Percentiles rank a stretch among this genome's conserved stretches.
Evolutionary conservation across 2,113 vertebrate genomes (phyloP).

Genomic region (Lepisosteus oculatus): DNA sequence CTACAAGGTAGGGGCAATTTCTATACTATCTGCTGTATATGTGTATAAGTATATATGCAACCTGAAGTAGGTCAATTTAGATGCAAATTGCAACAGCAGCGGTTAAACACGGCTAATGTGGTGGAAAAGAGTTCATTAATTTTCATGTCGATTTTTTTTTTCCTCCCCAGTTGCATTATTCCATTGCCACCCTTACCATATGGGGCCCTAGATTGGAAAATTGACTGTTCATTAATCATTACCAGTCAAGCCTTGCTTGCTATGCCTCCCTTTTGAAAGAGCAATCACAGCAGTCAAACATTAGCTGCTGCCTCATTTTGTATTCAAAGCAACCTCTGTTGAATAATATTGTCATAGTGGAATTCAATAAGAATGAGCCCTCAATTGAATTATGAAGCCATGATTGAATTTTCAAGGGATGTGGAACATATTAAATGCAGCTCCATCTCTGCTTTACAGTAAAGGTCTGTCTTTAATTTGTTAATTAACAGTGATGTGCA

Average conservation of each 20-base stretch:
- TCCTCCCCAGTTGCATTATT: slow-evolving; percentile 22
- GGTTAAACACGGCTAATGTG: not conserved
- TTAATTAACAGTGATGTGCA: too few relatives aligned
- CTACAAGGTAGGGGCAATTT: too few relatives aligned
- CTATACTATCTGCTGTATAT: too few relatives aligned
- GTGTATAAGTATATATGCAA: too few relatives aligned
- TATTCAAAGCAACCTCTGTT: not conserved
- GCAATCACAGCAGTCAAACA: not conserved
- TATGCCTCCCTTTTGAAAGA: not conserved
- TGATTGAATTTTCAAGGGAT: too few relatives aligned
- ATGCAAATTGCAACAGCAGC: not conserved
- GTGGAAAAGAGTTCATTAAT: slow-evolving; percentile 11
- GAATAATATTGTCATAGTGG: not conserved
- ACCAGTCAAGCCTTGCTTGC: not conserved
- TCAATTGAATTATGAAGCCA: not conserved
- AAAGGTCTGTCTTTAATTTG: too few relatives aligned
- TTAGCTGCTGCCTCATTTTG: not conserved
- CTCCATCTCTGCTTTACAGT: not conserved
- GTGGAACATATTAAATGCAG: too few relatives aligned
- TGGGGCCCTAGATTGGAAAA: not conserved
- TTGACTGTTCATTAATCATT: slow-evolving; percentile 2
- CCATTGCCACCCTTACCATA: slow-evolving; percentile 25
- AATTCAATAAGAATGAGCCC: not conserved
- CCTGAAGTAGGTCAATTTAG: not conserved
- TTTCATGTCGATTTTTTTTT: slow-evolving; percentile 37